Base-by-base conservation (phyloP, 2,797 vertebrate genomes). In the Tokudaia muenninki region DNA sequence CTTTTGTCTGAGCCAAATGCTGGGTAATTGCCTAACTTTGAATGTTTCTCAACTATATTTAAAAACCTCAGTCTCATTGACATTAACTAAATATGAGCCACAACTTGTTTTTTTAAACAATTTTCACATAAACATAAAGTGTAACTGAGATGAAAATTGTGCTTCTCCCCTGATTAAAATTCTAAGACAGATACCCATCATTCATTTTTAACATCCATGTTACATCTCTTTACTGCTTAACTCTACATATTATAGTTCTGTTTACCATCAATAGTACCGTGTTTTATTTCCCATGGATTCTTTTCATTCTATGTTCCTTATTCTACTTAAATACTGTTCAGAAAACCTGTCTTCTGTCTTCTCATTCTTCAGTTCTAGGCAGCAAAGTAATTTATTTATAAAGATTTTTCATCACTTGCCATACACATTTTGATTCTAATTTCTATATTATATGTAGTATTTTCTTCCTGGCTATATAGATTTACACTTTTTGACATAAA, bases 311-410 rank as follows among this genome's bases (percentile, higher is more conserved):
- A 13, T 57, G 55, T 26, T 86, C 21, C 63, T 82, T 52, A 57
- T 13, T 94, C 44, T 86, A 3, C 52, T 82, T 70, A 94, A 93
- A 81, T 87, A 19, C 2, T 90, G 4, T 63, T 90, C 65, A 87
- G 50, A 87, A 11, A 87, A 37, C 0, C 24, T 47, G 29, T 77
- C 59, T 87, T 41, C 3, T 74, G 12, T 8, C 37, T 94, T 44
- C 37, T 95, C 26, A 77, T 83, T 87, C 55, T 94, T 94, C 34
- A 97, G 31, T 61, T 77, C 31, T 86, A 91, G 24, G 37, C 11
- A 94, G 29, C 52, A 91, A 86, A 88, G 4, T 57, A 75, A 84
- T 70, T 92, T 79, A 75, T 21, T 92, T 91, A 74, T 52, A 80
- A 95, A 4, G 63, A 3, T 1, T 88, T 94, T 94, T 26, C 31